Evolutionary conservation across 1,140 invertebrate genomes (phyloP), one percentile per base, ranked within the genome.

Genomic region (Centruroides sculpturatus): DNA sequence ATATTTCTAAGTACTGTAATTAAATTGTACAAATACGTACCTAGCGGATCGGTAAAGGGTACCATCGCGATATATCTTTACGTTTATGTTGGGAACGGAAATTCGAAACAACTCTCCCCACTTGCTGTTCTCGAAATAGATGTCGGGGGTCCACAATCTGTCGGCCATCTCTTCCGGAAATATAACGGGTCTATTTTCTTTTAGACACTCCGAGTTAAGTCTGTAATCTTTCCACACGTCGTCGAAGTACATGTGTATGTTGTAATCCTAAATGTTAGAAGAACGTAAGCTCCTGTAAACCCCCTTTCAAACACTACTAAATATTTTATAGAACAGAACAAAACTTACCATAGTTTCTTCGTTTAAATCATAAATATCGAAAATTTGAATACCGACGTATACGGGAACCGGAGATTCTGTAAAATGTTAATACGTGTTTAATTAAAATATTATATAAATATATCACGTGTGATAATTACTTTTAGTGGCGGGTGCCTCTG

Each of bases 61-160:
- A 5, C 48, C 35, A 13, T 55, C 48, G 2, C 41, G 5, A 41
- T 55, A 49, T 5, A 61, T 47, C 36, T 60, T 41, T 5, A 64
- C 36, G 0, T 47, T 46, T 2, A 48, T 53, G 12, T 65, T 65
- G 5, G 64, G 64, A n/a, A 65, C 23, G 7, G 64, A 58, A 3
- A 65, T 8, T 4, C 46, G 55, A 41, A 64, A 65, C 1, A 65
- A 34, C 57, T 57, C 55, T 12, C 64, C 64, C 11, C 56, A 54
- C 57, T 65, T 65, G 5, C 49, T 59, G 41, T 65, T 62, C 46
- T 65, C 64, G 55, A 65, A 65, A 41, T 57, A 59, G 4, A 55
- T 55, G 10, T 61, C 60, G 2, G 64, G 64, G 0, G 12, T 56
- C 64, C 64, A 65, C 3, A 65, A 46, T 5, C 41, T 47, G 1